Evolutionary conservation across 2,797 vertebrate species (phyloP), one percentile per base, ranked within the genome.

Genomic region (Spondyliosoma cantharus): DNA sequence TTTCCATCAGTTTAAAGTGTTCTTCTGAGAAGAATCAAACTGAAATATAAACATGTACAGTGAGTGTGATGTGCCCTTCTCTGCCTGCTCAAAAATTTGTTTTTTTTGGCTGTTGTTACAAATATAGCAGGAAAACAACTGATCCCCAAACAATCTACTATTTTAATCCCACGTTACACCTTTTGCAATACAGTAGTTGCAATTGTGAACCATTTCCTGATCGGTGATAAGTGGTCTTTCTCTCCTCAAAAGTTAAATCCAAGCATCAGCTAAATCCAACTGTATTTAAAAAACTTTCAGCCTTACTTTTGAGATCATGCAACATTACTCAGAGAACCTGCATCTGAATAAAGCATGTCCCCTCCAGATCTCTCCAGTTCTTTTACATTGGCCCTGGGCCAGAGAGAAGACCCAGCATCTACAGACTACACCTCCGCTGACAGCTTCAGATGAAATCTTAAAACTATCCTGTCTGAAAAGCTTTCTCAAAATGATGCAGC

Each of bases 1-100:
- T n/a, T 74, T 22, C 53, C 62, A 74, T 54, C 43, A 76, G 42
- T 73, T 82, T 52, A 80, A 32, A 54, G 52, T 70, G 66, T 70
- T 77, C 63, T 50, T 43, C 24, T 20, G 25, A 82, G 63, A 61
- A 74, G 20, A 59, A 32, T 27, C 24, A 16, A 29, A 71, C 13
- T 66, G 48, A 54, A 60, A 15, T 53, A 43, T 46, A 27, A 63
- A 68, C 50, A 9, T 32, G 43, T 46, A 45, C 42, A 62, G 3
- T 29, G 63, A 15, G 22, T 50, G 53, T 20, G 22, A 8, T 58
- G 32, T 46, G 43, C 52, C 13, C 24, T 14, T 20, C 25, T 32
- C 25, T 45, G 37, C 46, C 20, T 3, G 15, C 32, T 67, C 45
- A 14, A 42, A 64, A 67, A 3, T 9, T 3, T 57, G 61, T 76